These are phyloP conservation scores for Helarctos malayanus DNA, from an alignment of 2,797 vertebrate species.

Conservation along the genomic window DNA sequence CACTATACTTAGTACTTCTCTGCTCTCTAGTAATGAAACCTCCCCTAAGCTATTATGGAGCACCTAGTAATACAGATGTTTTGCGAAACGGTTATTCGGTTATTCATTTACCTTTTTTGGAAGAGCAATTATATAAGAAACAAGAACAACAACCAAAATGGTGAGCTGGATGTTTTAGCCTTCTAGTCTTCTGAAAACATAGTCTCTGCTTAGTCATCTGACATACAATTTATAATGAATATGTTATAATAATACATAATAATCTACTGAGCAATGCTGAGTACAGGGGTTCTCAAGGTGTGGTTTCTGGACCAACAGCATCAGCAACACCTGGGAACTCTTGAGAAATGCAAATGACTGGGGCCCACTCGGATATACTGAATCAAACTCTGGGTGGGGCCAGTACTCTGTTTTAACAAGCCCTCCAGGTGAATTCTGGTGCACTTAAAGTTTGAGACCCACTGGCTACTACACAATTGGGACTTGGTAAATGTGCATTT, in stretches of 20 bases:
- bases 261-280: background rate
- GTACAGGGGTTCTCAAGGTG: background rate
- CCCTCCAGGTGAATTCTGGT: background rate
- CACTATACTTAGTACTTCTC: background rate
- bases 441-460: background rate
- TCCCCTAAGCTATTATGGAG: background rate
- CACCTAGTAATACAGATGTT: background rate
- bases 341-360: background rate
- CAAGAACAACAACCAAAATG: background rate
- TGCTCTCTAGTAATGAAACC: background rate
- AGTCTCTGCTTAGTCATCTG: background rate
- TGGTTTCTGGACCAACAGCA: background rate
- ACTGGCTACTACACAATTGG: background rate
- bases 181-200: background rate
- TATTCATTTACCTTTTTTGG: background rate
- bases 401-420: background rate
- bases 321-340: background rate
- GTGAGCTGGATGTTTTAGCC: background rate
- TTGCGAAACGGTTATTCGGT: background rate
- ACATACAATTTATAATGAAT: background rate
- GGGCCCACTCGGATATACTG: background rate
- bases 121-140: background rate
- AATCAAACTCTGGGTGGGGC: background rate
- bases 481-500: background rate
- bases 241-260: background rate